Conservation (phyloP, 1,140 invertebrate species). For the Pygmarrhopalites habei region DNA sequence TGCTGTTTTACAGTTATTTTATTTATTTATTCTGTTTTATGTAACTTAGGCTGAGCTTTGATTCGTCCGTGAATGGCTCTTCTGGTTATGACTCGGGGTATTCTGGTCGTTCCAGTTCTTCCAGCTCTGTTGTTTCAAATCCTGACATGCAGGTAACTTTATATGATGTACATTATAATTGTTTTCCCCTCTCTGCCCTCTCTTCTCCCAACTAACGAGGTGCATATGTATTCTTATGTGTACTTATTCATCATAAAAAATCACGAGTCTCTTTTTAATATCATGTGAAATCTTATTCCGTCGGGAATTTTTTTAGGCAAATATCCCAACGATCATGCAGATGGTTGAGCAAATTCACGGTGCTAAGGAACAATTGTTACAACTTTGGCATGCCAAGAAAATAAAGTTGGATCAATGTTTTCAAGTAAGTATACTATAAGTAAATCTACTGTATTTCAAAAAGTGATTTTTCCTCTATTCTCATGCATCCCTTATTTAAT, state of each 20-base stretch:
- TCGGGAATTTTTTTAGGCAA: conserved; percentile 47
- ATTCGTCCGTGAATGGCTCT: conserved; percentile 36
- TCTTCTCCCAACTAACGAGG: too few species aligned
- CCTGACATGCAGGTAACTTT: conserved; percentile 52
- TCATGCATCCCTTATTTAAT: too few species aligned
- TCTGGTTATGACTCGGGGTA: conserved; percentile 52
- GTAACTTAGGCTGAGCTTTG: conserved; percentile 44
- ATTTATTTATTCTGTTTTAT: too few species aligned
- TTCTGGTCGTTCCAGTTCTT: conserved; percentile 52
- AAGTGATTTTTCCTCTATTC: too few species aligned
- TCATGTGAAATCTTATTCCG: conserved; percentile 26
- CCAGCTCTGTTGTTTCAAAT: conserved; percentile 56
- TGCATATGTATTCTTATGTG: too few species aligned
- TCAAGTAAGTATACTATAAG: too few species aligned
- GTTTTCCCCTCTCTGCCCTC: too few species aligned
- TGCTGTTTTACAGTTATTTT: too few species aligned
- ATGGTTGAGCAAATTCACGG: conserved; percentile 75
- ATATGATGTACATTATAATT: conserved; percentile 39
- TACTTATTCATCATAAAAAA: not conserved
- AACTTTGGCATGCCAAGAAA: conserved; percentile 89
- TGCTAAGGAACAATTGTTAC: conserved; percentile 79
- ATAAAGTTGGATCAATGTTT: conserved; percentile 90
- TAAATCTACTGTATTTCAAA: too few species aligned
- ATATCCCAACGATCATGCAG: conserved; percentile 60
- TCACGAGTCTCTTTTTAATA: not conserved